Conservation (phyloP, 1,140 invertebrate species). For the Hycleus cichorii region DNA sequence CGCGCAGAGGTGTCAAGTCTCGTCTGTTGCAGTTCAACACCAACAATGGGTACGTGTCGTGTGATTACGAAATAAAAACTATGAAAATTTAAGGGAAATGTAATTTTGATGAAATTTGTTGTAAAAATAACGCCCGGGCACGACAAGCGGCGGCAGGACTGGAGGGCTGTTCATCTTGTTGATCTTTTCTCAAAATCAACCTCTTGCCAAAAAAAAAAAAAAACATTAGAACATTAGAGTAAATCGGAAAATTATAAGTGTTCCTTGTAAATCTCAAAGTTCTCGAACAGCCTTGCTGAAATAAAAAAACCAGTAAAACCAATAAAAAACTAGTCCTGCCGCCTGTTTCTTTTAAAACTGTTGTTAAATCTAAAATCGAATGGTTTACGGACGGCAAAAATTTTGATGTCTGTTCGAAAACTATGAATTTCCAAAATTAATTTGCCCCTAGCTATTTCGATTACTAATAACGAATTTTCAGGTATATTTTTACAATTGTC, state of each 20-base stretch:
- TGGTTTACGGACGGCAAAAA: too few relatives aligned
- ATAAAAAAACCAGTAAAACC: too few relatives aligned
- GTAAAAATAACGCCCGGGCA: too few relatives aligned
- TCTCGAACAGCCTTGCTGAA: slow-evolving; percentile 54
- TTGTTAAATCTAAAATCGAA: too few relatives aligned
- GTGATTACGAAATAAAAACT: too few relatives aligned
- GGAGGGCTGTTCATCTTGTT: slow-evolving; percentile 29
- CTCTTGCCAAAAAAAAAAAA: background rate
- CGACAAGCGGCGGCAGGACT: slow-evolving; percentile 32
- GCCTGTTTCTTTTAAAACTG: slow-evolving; percentile 20
- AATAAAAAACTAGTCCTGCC: slow-evolving; percentile 39
- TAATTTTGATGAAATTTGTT: background rate
- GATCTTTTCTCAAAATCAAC: background rate
- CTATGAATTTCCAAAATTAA: slow-evolving; percentile 22
- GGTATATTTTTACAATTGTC: slow-evolving; percentile 93
- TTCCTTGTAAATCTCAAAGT: slow-evolving; percentile 45
- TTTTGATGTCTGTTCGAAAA: slow-evolving; percentile 51
- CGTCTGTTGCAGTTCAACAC: slow-evolving; percentile 81
- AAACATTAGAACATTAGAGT: background rate
- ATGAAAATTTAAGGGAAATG: background rate
- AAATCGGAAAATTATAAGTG: background rate
- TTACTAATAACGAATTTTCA: slow-evolving; percentile 47
- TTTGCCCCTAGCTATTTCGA: too few relatives aligned
- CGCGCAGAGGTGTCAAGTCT: slow-evolving; percentile 76
- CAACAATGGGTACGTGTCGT: slow-evolving; percentile 69